Percentiles rank a stretch among this genome's conserved stretches.
Evolutionary conservation across 2,888 invertebrate genomes (phyloP).

Genomic region (Philopedon plagiatum): DNA sequence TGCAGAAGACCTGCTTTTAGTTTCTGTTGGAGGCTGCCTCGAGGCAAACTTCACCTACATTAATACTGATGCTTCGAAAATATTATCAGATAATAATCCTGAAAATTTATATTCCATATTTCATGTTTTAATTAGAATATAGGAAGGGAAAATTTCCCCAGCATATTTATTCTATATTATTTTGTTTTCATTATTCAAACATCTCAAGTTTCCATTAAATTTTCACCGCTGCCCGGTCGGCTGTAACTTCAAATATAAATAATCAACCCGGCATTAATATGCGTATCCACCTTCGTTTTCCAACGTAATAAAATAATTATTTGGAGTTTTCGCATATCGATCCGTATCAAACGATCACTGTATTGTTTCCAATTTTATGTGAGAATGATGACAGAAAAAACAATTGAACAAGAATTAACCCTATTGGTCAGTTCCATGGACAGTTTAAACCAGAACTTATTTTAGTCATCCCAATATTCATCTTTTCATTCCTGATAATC

Average conservation of each 20-base stretch:
- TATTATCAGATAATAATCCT: neutral
- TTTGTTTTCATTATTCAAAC: conserved; percentile 14
- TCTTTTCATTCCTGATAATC: too few species aligned
- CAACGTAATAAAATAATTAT: conserved; percentile 23
- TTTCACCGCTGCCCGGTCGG: conserved; percentile 26
- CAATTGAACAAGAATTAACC: too few species aligned
- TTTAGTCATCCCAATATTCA: too few species aligned
- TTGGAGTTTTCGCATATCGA: conserved; percentile 24
- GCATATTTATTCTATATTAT: conserved; percentile 18
- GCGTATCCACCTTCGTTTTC: conserved; percentile 11
- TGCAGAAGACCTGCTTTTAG: too few species aligned
- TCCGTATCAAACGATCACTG: too few species aligned
- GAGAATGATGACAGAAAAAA: too few species aligned
- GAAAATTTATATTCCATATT: neutral
- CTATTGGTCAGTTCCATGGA: too few species aligned
- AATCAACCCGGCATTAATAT: conserved; percentile 29
- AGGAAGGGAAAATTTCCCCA: neutral
- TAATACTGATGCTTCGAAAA: neutral
- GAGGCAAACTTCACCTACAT: too few species aligned
- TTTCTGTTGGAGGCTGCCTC: too few species aligned
- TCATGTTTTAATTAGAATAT: conserved; percentile 23
- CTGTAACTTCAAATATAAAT: conserved; percentile 17
- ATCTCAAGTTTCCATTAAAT: conserved; percentile 36
- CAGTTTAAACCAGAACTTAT: too few species aligned
- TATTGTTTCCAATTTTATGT: too few species aligned